phyloP scores from a whole-genome alignment of 2,888 invertebrate species.

The Malthinus seriepunctatus region DNA sequence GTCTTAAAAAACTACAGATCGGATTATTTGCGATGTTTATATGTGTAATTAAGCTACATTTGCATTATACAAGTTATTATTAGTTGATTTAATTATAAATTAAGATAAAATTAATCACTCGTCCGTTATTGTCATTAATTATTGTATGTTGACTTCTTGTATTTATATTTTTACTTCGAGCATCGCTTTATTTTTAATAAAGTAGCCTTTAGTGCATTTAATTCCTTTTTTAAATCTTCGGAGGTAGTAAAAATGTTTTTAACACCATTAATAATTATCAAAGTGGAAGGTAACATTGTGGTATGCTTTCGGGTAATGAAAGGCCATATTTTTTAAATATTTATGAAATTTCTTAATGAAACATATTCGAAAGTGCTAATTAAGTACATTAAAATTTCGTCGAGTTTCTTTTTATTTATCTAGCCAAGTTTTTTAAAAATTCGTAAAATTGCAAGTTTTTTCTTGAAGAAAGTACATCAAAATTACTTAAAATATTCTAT shows the following conservation, averaged over 20 bases:
- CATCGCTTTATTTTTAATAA: slow-evolving; percentile 27
- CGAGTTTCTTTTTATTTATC: too few species aligned
- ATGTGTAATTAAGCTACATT: slow-evolving; percentile 12
- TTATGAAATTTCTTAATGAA: too few species aligned
- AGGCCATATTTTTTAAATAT: too few species aligned
- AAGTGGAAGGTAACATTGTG: too few species aligned
- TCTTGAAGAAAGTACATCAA: too few species aligned
- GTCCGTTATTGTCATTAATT: slow-evolving; percentile 10
- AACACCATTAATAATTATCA: background rate
- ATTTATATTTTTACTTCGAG: slow-evolving; percentile 29
- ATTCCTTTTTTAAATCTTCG: background rate
- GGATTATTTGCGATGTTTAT: slow-evolving; percentile 9
- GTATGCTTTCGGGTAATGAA: too few species aligned
- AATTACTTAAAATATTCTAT: too few species aligned
- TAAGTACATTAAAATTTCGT: too few species aligned
- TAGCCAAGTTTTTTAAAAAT: too few species aligned
- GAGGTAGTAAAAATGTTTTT: background rate
- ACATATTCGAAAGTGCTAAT: too few species aligned
- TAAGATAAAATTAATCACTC: slow-evolving; percentile 16
- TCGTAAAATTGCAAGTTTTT: too few species aligned
- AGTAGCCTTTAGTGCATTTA: slow-evolving; percentile 12
- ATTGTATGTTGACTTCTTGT: slow-evolving; percentile 17
- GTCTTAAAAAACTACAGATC: slow-evolving; percentile 5
- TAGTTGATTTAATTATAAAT: slow-evolving; percentile 7
- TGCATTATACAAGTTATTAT: slow-evolving; percentile 12